Evolutionary conservation across 2,113 vertebrate species (phyloP).

Genomic region (Anguilla rostrata): DNA sequence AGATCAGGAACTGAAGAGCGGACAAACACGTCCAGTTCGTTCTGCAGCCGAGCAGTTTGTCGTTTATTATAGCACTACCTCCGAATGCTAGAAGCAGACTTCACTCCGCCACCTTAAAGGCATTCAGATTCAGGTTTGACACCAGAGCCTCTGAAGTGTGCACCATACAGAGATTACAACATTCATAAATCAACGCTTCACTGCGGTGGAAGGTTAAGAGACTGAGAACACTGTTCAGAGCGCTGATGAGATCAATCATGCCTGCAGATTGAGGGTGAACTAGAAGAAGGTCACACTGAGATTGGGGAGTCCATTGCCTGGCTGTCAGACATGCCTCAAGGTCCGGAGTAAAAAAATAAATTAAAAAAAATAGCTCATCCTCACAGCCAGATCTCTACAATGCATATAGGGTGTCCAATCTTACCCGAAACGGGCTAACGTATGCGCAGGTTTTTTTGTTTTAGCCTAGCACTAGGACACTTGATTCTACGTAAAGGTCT

Average conservation of each 20-base stretch:
- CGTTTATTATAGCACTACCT: not conserved
- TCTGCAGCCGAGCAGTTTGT: not conserved
- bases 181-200: not conserved
- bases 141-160: not conserved
- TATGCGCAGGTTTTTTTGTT: too few relatives aligned
- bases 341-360: conserved; percentile 7
- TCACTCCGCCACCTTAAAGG: not conserved
- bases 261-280: conserved; percentile 42
- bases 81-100: not conserved
- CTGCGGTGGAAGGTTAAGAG: not conserved
- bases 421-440: not conserved
- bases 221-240: not conserved
- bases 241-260: conserved; percentile 13
- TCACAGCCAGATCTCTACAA: conserved; percentile 32
- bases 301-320: conserved; percentile 23
- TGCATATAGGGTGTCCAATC: conserved; percentile 18
- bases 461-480: too few relatives aligned
- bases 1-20: not conserved
- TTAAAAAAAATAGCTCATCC: conserved; percentile 46
- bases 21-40: not conserved
- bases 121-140: not conserved
- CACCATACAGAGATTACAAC: not conserved
- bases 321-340: conserved; percentile 38
- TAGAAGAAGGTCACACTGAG: conserved; percentile 14
- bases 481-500: too few relatives aligned